Evolutionary conservation across 2,888 invertebrate species (phyloP).

Genomic region (Tanypteryx hageni): DNA sequence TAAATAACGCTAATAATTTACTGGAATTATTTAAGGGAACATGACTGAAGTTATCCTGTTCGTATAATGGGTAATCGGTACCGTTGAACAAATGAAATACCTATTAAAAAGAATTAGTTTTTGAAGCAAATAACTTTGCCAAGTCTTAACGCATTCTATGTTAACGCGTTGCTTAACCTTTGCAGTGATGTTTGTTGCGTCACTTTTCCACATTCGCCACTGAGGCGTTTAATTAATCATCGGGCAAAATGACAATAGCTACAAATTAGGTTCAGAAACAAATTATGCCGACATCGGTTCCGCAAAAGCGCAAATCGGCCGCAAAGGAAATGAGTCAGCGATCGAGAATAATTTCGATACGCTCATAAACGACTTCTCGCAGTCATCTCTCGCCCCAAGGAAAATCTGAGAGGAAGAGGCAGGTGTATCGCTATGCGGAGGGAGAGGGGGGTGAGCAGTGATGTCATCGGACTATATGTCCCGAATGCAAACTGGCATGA

Average conservation of each 20-base stretch:
- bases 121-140: no score
- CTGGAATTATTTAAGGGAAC: no score
- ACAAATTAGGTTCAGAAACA: not conserved
- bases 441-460: not conserved
- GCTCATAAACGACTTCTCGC: not conserved
- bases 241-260: not conserved
- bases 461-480: not conserved
- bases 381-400: not conserved
- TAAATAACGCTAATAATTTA: no score
- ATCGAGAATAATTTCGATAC: constrained; percentile 15
- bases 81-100: no score
- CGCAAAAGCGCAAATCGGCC: not conserved
- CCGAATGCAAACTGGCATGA: not conserved
- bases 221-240: no score
- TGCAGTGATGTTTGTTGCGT: no score
- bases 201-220: no score
- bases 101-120: no score
- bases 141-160: no score
- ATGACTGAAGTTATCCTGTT: no score
- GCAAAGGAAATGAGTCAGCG: constrained; percentile 15
- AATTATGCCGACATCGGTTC: not conserved
- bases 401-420: not conserved
- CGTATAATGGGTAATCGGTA: no score
- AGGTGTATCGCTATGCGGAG: not conserved
- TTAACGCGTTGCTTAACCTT: no score